Conservation (phyloP, 2,888 invertebrate species). For the Acronicta aceris region DNA sequence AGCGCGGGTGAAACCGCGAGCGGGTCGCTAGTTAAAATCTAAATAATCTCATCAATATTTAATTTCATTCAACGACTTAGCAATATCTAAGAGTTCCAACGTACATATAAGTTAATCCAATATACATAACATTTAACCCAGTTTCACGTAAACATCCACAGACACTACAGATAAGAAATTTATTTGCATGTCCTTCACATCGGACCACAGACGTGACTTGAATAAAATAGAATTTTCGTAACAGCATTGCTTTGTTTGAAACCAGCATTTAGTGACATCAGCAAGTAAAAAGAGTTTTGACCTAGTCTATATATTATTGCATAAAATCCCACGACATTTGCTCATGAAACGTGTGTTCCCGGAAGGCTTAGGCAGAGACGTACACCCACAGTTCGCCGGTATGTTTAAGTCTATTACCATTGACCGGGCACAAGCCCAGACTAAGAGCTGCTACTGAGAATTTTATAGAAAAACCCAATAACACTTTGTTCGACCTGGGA, state of each 20-base stretch:
- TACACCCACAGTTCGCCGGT: too few species aligned
- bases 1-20: too few species aligned
- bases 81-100: background rate
- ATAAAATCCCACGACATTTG: background rate
- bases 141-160: slow-evolving; percentile 23
- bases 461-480: too few species aligned
- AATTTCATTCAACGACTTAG: too few species aligned
- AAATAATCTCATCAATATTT: too few species aligned
- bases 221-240: slow-evolving; percentile 40
- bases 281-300: slow-evolving; percentile 2
- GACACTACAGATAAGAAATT: slow-evolving; percentile 23
- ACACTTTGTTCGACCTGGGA: too few species aligned
- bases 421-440: too few species aligned
- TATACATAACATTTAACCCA: slow-evolving; percentile 27
- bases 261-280: slow-evolving; percentile 29
- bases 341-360: too few species aligned
- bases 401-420: too few species aligned
- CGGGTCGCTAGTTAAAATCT: too few species aligned
- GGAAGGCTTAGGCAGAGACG: too few species aligned
- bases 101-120: slow-evolving; percentile 13
- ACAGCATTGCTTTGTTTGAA: slow-evolving; percentile 16
- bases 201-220: slow-evolving; percentile 44
- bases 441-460: too few species aligned
- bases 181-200: slow-evolving; percentile 48
- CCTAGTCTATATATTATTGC: background rate